These are phyloP conservation scores for Antigone vipio DNA, from an alignment of 2,113 vertebrate genomes.

Conservation along the genomic window DNA sequence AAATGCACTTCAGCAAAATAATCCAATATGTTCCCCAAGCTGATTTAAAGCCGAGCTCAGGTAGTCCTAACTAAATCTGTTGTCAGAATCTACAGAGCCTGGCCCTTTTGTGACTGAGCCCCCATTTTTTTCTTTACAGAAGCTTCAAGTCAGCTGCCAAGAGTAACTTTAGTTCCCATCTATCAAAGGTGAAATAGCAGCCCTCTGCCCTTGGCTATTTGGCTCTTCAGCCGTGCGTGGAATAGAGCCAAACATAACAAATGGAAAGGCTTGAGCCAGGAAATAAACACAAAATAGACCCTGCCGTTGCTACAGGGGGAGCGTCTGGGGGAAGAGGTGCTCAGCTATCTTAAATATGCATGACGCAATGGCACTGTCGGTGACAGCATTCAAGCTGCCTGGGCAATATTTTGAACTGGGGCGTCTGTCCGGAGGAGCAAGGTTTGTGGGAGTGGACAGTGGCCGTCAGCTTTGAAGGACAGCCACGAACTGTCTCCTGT, in stretches of 20 bases:
- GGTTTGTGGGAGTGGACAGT: neutral
- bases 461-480: neutral
- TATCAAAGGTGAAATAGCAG: slow-evolving; percentile 34
- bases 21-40: neutral
- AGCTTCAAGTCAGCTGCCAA: slow-evolving; percentile 15
- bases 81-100: neutral
- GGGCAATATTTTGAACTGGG: neutral
- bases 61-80: neutral
- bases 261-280: neutral
- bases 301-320: neutral
- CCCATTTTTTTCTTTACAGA: neutral
- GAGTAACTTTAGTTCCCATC: slow-evolving; percentile 20
- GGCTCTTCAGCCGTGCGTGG: neutral
- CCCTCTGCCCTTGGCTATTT: slow-evolving; percentile 49
- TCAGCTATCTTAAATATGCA: neutral
- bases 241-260: slow-evolving; percentile 7
- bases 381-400: neutral
- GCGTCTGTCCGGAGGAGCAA: neutral
- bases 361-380: neutral
- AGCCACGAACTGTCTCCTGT: neutral
- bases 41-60: neutral
- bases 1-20: neutral
- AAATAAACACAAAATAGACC: slow-evolving; percentile 12
- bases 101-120: neutral
- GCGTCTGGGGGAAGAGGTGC: neutral